phyloP scores from a whole-genome alignment of 2,797 vertebrate genomes.

The Australoheros facetus region DNA sequence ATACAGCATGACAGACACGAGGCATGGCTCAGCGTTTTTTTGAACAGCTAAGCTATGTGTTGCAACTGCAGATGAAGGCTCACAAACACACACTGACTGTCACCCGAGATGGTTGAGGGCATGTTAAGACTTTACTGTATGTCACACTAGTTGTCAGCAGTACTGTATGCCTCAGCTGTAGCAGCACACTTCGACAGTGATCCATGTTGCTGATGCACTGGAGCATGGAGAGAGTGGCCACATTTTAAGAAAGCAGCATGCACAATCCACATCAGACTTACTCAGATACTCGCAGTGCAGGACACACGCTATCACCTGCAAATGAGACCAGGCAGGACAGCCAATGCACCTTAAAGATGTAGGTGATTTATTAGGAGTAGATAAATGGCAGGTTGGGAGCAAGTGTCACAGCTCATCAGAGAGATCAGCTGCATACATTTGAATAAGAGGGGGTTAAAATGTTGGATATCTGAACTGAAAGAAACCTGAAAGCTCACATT shows the following conservation, averaged over 20 bases:
- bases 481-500: neutral
- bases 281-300: conserved; percentile 30
- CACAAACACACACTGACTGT: conserved; percentile 19
- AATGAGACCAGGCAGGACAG: conserved; percentile 49
- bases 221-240: conserved; percentile 40
- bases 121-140: conserved; percentile 35
- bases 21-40: conserved; percentile 46
- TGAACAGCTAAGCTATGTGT: conserved; percentile 42
- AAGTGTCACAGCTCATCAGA: conserved; percentile 23
- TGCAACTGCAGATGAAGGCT: conserved; percentile 31
- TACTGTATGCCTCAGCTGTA: conserved; percentile 30
- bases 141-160: conserved; percentile 30
- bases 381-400: conserved; percentile 32
- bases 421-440: conserved; percentile 35
- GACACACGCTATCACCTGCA: conserved; percentile 17
- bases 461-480: conserved; percentile 4
- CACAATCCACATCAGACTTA: conserved; percentile 22
- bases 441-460: conserved; percentile 24
- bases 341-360: conserved; percentile 29
- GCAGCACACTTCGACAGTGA: conserved; percentile 21
- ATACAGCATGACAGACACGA: conserved; percentile 57
- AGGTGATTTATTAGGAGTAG: conserved; percentile 29
- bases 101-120: conserved; percentile 35
- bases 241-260: conserved; percentile 43
- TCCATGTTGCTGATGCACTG: conserved; percentile 27